Conservation (phyloP, 2,888 invertebrate genomes). For the Oasisia sp. region DNA sequence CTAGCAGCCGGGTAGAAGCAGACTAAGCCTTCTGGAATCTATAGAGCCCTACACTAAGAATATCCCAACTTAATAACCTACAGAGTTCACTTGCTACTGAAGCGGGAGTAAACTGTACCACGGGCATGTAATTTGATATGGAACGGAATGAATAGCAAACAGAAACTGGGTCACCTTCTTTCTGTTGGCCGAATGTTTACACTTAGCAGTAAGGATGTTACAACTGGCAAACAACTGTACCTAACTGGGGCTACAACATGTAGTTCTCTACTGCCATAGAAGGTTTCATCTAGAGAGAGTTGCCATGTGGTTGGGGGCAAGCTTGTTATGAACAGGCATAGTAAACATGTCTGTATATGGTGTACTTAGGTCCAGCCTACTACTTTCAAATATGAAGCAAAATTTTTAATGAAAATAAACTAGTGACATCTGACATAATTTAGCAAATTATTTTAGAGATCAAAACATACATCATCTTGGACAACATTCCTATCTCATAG, state of each 20-base stretch:
- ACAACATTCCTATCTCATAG: no score
- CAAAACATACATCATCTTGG: no score
- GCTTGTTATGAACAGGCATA: neutral
- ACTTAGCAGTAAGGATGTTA: neutral
- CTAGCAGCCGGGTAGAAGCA: neutral
- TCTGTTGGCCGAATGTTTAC: neutral
- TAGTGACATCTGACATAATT: no score
- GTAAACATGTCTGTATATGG: no score
- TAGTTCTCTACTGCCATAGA: neutral
- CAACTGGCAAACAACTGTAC: neutral
- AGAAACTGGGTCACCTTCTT: neutral
- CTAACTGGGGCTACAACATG: neutral
- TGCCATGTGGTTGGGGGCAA: neutral
- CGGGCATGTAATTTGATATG: neutral
- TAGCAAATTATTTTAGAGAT: no score
- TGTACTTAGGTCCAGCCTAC: no score
- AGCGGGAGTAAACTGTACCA: neutral
- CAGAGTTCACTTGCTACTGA: neutral
- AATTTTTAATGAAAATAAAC: no score
- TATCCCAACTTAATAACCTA: slow-evolving; percentile 17
- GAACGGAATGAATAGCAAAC: neutral
- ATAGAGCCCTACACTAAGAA: neutral
- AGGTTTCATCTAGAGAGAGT: neutral
- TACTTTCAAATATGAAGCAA: no score
- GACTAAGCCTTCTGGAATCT: slow-evolving; percentile 17